Evolutionary conservation across 1,140 invertebrate species (phyloP).

Genomic region (Lepidurus apus): DNA sequence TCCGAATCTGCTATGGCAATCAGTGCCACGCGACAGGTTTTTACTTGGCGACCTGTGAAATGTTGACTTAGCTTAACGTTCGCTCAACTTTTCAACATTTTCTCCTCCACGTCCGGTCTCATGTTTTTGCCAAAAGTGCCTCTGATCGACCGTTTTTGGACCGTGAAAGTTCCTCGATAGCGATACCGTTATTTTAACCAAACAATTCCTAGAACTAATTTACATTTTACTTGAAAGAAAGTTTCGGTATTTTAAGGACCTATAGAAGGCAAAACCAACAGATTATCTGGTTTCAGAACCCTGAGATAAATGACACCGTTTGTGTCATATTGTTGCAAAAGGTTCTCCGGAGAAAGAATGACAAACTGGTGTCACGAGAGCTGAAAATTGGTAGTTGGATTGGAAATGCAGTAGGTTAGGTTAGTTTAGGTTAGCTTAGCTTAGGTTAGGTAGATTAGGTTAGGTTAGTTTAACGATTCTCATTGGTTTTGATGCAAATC

Average conservation of each 20-base stretch:
- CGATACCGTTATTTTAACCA: not conserved
- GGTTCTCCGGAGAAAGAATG: not conserved
- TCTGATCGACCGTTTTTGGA: not conserved
- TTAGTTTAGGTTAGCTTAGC: no score
- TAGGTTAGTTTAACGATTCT: no score
- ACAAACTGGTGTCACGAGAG: no score
- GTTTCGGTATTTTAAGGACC: no score
- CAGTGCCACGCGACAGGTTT: conserved; percentile 13
- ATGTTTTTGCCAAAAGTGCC: not conserved
- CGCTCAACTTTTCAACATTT: not conserved
- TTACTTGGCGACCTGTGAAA: not conserved
- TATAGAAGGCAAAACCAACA: no score
- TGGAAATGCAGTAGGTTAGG: no score
- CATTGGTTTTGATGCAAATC: no score
- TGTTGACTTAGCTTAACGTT: not conserved
- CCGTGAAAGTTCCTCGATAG: no score
- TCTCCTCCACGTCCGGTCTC: not conserved
- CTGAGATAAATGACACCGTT: not conserved
- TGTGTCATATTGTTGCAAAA: not conserved
- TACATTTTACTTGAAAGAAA: not conserved
- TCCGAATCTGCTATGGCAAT: not conserved
- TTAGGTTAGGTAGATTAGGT: no score
- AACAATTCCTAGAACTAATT: not conserved
- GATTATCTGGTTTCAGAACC: not conserved
- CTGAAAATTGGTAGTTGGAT: no score